These are phyloP conservation scores for Phalacrocorax carbo DNA, from an alignment of 2,113 vertebrate genomes.

Conservation along the genomic window DNA sequence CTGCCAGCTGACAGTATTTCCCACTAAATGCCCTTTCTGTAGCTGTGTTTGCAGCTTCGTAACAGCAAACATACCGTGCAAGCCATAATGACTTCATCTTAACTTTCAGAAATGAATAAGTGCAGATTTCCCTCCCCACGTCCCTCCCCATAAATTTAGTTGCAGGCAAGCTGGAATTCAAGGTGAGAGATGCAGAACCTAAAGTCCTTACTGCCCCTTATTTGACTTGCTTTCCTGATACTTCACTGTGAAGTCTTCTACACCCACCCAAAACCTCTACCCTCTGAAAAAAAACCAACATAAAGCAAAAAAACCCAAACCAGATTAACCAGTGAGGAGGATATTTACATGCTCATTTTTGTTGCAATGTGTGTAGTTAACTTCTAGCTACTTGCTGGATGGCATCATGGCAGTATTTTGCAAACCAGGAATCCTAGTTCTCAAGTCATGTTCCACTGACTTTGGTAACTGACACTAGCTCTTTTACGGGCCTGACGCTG, in stretches of 20 bases:
- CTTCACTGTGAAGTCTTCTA: background rate
- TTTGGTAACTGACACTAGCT: background rate
- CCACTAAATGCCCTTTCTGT: constrained; percentile 32
- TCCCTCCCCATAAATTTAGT: background rate
- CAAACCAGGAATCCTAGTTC: background rate
- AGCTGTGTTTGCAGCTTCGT: constrained; percentile 13
- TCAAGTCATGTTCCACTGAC: background rate
- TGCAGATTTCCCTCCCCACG: background rate
- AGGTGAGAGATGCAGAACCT: background rate
- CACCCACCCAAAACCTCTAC: background rate
- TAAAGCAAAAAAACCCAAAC: background rate
- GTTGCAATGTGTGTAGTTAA: background rate
- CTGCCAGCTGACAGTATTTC: constrained; percentile 56
- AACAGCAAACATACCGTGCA: constrained; percentile 18
- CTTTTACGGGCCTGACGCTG: background rate
- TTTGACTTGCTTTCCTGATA: background rate
- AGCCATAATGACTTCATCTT: background rate
- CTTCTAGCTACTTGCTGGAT: background rate
- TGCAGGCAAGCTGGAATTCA: background rate
- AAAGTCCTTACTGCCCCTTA: background rate
- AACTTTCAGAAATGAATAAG: constrained; percentile 30
- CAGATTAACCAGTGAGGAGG: background rate
- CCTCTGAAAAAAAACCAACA: background rate
- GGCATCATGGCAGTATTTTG: background rate
- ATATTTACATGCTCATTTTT: background rate